Evolutionary conservation across 1,140 invertebrate species (phyloP), one percentile per base, ranked within the genome.

Genomic region (Scaptomyza montana): DNA sequence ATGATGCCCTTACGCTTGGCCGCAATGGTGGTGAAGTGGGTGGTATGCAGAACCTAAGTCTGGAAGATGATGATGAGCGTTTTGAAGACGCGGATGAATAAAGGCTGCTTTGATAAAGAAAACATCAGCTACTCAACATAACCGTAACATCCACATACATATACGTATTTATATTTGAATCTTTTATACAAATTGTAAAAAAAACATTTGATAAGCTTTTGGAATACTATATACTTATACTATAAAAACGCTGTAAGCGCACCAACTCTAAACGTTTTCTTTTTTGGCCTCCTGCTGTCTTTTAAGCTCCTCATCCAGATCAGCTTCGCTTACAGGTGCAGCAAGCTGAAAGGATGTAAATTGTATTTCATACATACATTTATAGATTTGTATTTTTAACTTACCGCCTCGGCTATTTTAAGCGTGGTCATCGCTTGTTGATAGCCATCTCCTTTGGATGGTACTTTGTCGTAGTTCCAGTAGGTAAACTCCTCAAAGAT

Each of bases 391-490:
- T 16, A 16, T 0, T 7, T 4, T 12, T 25, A 0, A 49, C 71
- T 94, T 93, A 96, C 95, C 59, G 93, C 94, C 92, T 95, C 93
- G 13, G 95, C 94, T 41, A 96, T 93, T 69, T 95, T 93, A 8
- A 96, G 92, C 95, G 95, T 96, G 66, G 95, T 93, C n/a, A 96
- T 67, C 5, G 95, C 94, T 77, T 94, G 93, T 9, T 92, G 74
- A 63, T 96, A 92, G 9, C 93, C 86, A 92, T 97, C 96, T 78
- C 95, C 94, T 70, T 93, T 93, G 3, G 94, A 94, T 45, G 96
- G 95, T 8, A 93, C 87, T 92, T 94, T 95, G 78, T 96, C 95
- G 92, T 95, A 96, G 90, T 97, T 96, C 96, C 96, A 97, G 84
- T 95, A 95, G 0, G 93, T 94, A 45, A 96, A 94, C 5, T 94